Evolutionary conservation across 2,113 vertebrate genomes (phyloP).

Genomic region (Nestor notabilis): DNA sequence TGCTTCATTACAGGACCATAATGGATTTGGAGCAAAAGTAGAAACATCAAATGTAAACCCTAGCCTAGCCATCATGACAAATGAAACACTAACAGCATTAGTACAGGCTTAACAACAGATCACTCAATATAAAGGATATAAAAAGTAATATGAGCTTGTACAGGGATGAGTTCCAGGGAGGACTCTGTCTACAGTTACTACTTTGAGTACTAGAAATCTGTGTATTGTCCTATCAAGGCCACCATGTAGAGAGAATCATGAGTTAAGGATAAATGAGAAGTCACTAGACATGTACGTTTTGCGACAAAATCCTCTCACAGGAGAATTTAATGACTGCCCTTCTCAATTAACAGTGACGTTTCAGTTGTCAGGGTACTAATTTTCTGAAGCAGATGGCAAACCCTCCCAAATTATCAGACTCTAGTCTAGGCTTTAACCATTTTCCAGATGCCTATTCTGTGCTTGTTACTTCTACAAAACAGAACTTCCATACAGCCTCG

Average conservation of each 20-base stretch:
- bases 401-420: background rate
- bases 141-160: background rate
- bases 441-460: background rate
- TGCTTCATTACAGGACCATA: accelerated
- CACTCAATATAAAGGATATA: background rate
- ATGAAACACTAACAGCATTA: background rate
- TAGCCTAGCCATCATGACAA: background rate
- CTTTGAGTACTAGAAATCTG: background rate
- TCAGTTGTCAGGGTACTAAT: background rate
- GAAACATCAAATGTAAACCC: background rate
- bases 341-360: background rate
- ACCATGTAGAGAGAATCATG: background rate
- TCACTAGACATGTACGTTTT: background rate
- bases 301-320: background rate
- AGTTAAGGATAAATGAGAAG: background rate
- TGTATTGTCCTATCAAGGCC: background rate
- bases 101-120: background rate
- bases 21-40: background rate
- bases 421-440: background rate
- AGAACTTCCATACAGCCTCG: background rate
- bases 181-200: background rate
- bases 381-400: background rate
- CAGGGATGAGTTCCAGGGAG: background rate
- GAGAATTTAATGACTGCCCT: background rate
- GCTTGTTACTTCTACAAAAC: background rate